Evolutionary conservation across 2,113 vertebrate genomes (phyloP).

Genomic region (Merops nubicus): DNA sequence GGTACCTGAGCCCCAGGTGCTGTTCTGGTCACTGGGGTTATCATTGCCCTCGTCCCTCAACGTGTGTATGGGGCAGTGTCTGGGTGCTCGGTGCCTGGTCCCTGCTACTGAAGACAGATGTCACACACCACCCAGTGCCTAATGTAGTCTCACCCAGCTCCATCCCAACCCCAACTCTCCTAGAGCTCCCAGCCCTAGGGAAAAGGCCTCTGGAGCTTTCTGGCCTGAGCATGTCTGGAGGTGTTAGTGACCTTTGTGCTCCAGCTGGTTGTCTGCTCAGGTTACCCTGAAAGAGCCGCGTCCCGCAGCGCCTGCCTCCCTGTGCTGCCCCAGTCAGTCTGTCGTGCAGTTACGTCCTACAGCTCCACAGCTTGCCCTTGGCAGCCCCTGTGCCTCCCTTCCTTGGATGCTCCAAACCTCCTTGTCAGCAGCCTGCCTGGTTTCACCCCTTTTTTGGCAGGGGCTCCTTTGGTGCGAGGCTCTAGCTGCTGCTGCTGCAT

Average conservation of each 20-base stretch:
- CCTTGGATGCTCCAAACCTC: neutral
- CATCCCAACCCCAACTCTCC: neutral
- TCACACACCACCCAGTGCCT: fast-evolving
- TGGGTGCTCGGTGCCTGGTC: neutral
- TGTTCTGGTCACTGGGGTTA: neutral
- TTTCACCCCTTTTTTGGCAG: neutral
- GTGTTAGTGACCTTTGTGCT: neutral
- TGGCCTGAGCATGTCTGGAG: neutral
- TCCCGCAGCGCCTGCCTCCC: neutral
- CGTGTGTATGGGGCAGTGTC: neutral
- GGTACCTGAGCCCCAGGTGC: neutral
- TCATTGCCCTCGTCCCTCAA: neutral
- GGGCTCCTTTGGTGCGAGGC: neutral
- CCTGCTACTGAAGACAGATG: neutral
- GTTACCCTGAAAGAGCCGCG: fast-evolving
- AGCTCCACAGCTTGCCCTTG: neutral
- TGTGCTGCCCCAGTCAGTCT: neutral
- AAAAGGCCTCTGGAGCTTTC: neutral
- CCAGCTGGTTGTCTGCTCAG: neutral
- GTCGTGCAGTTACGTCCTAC: neutral
- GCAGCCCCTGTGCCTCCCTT: neutral
- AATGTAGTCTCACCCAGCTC: neutral
- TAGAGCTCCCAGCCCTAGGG: neutral
- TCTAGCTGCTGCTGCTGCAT: neutral
- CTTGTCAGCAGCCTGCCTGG: neutral